Evolutionary conservation across 2,797 vertebrate species (phyloP).

Genomic region (Chiroxiphia lanceolata): DNA sequence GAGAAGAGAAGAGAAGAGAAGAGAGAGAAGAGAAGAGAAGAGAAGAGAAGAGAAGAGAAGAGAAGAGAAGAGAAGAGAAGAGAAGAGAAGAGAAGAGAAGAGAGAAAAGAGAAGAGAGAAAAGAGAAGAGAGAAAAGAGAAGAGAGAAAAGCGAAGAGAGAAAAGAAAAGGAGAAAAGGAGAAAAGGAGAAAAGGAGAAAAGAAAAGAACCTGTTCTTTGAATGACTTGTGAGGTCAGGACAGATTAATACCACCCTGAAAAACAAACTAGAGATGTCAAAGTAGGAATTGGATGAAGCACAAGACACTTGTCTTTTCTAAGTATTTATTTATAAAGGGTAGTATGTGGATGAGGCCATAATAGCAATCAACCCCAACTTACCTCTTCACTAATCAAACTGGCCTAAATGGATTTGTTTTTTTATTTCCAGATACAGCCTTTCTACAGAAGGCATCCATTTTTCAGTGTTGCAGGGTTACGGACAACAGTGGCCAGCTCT

Average conservation of each 20-base stretch:
- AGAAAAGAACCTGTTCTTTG: neutral
- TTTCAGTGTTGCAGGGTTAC: neutral
- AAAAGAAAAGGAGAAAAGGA: no score
- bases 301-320: neutral
- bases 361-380: neutral
- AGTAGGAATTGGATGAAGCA: neutral
- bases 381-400: neutral
- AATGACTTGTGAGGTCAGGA: neutral
- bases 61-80: no score
- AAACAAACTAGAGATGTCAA: neutral
- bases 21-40: no score
- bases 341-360: neutral
- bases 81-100: no score
- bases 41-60: no score
- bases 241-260: neutral
- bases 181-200: no score
- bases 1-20: no score
- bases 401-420: neutral
- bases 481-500: neutral
- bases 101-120: no score
- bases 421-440: neutral
- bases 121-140: no score
- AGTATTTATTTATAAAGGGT: neutral
- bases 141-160: no score
- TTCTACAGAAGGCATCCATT: neutral